Percentiles rank a stretch among this genome's conserved stretches.
Evolutionary conservation across 2,797 vertebrate genomes (phyloP).

Genomic region (Coranthus polyacanthus): DNA sequence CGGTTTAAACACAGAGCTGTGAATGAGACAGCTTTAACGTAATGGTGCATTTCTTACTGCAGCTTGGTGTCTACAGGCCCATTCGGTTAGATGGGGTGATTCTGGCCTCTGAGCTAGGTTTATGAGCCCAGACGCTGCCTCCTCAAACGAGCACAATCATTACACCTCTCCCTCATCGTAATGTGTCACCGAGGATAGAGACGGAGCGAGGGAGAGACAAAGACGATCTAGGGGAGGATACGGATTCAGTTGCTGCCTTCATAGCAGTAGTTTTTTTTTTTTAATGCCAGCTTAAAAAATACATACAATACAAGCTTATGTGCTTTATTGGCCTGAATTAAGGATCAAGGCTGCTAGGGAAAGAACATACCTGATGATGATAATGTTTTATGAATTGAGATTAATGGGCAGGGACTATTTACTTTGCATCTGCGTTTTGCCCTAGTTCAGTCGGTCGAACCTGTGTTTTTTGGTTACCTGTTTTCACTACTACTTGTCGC

Average conservation of each 20-base stretch:
- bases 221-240: constrained; percentile 21
- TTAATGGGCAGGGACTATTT: no score
- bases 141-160: constrained; percentile 62
- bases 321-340: no score
- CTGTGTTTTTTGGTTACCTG: no score
- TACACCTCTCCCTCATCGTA: constrained; percentile 52
- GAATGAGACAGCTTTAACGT: constrained; percentile 51
- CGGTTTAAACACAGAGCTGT: constrained; percentile 40
- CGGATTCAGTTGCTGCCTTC: constrained; percentile 9
- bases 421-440: no score
- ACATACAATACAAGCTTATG: no score
- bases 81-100: constrained; percentile 54
- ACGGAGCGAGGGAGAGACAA: constrained; percentile 10
- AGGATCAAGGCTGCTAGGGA: no score
- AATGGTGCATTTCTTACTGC: constrained; percentile 52
- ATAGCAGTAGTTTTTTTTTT: constrained; percentile 41
- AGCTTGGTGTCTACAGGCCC: constrained; percentile 39
- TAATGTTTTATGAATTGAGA: no score
- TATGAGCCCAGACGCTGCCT: constrained; percentile 62
- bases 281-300: no score
- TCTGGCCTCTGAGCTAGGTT: constrained; percentile 52
- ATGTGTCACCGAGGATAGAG: constrained; percentile 26
- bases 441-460: no score
- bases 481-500: no score
- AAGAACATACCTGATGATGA: no score